A percentile compares a stretch with the other conserved stretches of the same genome.
phyloP scores from a whole-genome alignment of 64 coral and sea anemone genomes.

The Pachyseris speciosa region DNA sequence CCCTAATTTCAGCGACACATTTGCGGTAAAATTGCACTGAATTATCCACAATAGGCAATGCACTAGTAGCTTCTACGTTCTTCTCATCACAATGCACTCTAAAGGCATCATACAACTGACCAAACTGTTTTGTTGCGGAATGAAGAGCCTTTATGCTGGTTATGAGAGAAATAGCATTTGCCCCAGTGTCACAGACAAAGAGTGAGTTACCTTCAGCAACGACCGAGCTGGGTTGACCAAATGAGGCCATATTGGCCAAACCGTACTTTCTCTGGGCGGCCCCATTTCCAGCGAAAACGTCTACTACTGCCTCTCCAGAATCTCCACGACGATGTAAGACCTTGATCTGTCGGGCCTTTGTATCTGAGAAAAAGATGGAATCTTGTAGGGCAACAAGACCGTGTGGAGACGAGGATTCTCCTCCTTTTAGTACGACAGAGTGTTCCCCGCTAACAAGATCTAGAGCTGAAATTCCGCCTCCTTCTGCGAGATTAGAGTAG shows the following conservation, averaged over 20 bases:
- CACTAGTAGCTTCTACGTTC: constrained; percentile 10
- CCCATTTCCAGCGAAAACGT: constrained; percentile 7
- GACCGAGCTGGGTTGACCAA: constrained; percentile 34
- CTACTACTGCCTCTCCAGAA: not conserved
- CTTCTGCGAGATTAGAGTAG: not conserved
- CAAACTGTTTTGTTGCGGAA: constrained; percentile 32
- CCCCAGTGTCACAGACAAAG: constrained; percentile 24
- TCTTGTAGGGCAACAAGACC: constrained; percentile 18
- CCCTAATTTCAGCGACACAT: not conserved
- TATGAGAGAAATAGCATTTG: constrained; percentile 17
- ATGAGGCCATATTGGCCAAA: constrained; percentile 14
- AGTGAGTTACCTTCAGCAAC: constrained; percentile 32
- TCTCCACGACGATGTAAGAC: constrained; percentile 8
- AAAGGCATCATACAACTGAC: constrained; percentile 28
- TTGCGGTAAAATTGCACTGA: constrained; percentile 17
- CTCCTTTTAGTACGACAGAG: constrained; percentile 2
- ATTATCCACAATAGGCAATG: constrained; percentile 3
- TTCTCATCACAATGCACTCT: constrained; percentile 19
- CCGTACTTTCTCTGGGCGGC: constrained; percentile 9
- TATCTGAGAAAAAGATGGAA: constrained; percentile 6
- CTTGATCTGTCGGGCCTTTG: constrained; percentile 34
- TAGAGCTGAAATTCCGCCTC: constrained; percentile 14
- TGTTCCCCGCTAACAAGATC: constrained; percentile 26
- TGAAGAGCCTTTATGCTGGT: constrained; percentile 23
- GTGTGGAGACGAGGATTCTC: not conserved